Base-by-base conservation (phyloP, 64 coral and sea anemone genomes). In the Pachyseris speciosa region DNA sequence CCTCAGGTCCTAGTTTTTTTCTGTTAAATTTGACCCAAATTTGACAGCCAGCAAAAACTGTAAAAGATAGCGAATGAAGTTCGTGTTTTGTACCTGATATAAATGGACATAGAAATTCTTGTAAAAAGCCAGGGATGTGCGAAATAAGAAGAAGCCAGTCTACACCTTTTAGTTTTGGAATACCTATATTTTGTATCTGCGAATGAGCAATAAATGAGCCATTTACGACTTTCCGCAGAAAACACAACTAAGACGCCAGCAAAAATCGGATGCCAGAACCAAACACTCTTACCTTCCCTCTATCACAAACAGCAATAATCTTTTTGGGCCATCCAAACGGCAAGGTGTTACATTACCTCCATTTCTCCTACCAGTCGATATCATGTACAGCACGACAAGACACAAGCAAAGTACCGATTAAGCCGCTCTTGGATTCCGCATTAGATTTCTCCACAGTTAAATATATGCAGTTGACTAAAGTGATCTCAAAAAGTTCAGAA, bases 51-150 rank as follows among this genome's bases (percentile, higher is more conserved):
- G 39, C 70, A 74, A 44, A 73, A 74, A 40, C 68, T 37, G 31
- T 71, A 0, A 71, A 71, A 71, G 37, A 39, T 71, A 40, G 32
- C 37, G 37, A 3, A 72, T 17, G 16, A 72, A 72, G 68, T 72
- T 72, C 68, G 37, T 72, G 68, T 72, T 72, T 72, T 72, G 68
- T 39, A 72, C 36, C 16, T 72, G 68, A 72, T 72, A 72, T 72
- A 42, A 43, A 42, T 72, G 68, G 68, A 72, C 68, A 72, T 72
- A 72, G 32, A 72, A 72, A 32, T 42, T 72, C 20, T 55, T 55
- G 51, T 55, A 16, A 72, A 72, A 72, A 72, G 68, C 68, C 37
- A 72, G 37, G 39, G 20, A 72, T 37, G 31, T 71, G 15, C 12
- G 67, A 71, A 71, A 71, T 71, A 71, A 71, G 67, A 31, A 41